Conservation (phyloP, 2,888 invertebrate species). For the Tetranychus piercei region DNA sequence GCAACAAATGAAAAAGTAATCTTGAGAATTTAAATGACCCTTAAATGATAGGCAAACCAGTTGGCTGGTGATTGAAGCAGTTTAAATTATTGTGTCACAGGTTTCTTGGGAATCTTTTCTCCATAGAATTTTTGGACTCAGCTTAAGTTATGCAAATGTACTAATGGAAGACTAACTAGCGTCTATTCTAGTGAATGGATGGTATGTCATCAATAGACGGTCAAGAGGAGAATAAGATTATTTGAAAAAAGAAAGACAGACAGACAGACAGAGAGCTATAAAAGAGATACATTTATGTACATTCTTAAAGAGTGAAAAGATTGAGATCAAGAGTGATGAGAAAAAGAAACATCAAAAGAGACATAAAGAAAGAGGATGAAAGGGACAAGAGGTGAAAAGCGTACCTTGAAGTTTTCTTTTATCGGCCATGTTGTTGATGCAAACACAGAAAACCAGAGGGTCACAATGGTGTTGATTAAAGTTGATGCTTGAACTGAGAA, state of each 20-base stretch:
- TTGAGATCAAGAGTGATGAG: background rate
- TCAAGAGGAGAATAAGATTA: background rate
- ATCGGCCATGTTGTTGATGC: conserved; percentile 59
- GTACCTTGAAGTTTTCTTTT: conserved; percentile 98
- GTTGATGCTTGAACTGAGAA: background rate
- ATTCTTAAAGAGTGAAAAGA: background rate
- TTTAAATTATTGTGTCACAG: no score
- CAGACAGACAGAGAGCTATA: background rate
- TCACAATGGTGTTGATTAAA: background rate
- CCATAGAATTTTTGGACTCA: no score
- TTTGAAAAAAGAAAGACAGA: background rate
- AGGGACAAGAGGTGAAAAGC: background rate
- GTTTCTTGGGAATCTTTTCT: no score
- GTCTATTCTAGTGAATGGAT: no score
- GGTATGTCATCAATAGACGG: no score
- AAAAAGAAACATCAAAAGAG: conserved; percentile 7
- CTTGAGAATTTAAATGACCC: no score
- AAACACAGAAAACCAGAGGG: background rate
- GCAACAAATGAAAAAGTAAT: no score
- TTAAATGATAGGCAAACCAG: no score
- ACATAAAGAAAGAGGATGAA: conserved; percentile 11
- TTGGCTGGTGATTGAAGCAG: no score
- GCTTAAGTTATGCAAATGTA: no score
- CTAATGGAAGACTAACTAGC: no score
- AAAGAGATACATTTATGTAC: background rate